Conservation (phyloP, 2,797 vertebrate species). For the Sebastes cheni region DNA sequence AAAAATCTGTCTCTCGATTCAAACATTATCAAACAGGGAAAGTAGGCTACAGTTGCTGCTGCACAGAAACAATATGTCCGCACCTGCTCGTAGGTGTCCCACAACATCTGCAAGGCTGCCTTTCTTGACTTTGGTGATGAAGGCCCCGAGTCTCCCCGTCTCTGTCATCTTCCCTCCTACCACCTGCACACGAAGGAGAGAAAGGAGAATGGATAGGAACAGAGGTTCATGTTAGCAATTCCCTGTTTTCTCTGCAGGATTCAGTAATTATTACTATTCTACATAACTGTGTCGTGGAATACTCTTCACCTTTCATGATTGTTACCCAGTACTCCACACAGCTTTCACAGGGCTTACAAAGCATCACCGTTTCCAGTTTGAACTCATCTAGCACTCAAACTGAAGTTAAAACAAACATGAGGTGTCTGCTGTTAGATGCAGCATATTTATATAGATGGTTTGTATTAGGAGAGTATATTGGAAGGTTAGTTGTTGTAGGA, state of each 20-base stretch:
- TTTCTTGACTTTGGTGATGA: slow-evolving; percentile 99
- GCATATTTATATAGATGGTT: no score
- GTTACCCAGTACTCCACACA: not conserved
- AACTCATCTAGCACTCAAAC: not conserved
- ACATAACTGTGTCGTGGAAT: not conserved
- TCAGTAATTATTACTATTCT: not conserved
- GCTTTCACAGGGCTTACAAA: not conserved
- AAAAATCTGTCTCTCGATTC: not conserved
- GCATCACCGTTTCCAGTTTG: not conserved
- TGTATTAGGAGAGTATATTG: no score
- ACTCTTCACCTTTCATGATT: not conserved
- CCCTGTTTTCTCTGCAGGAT: not conserved
- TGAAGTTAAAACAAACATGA: not conserved
- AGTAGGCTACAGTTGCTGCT: not conserved
- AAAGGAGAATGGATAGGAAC: not conserved
- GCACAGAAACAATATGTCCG: not conserved
- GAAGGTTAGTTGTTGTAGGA: no score
- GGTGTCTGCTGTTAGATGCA: no score
- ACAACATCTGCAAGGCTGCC: slow-evolving; percentile 98
- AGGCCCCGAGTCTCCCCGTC: slow-evolving; percentile 94
- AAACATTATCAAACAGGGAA: not conserved
- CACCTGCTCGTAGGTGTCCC: slow-evolving; percentile 97
- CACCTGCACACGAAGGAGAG: slow-evolving; percentile 81
- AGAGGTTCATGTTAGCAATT: not conserved
- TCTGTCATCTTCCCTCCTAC: slow-evolving; percentile 99